Base-by-base conservation (phyloP, 2,888 invertebrate species). In the Mayetiola destructor region DNA sequence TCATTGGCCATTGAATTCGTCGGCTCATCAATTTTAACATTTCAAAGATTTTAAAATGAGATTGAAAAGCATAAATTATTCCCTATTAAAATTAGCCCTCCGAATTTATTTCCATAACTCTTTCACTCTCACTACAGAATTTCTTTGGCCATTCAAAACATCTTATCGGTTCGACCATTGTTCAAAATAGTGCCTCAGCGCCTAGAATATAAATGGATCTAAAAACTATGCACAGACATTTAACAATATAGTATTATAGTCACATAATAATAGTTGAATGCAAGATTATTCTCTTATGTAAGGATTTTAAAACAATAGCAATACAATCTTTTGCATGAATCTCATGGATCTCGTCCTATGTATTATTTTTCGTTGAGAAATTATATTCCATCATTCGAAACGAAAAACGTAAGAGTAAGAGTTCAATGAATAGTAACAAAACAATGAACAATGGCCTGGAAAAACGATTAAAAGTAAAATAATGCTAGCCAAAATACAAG, bases 261-360 rank as follows among this genome's bases (percentile, higher is more conserved):
- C n/a, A 16, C 3, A n/a, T 37, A 3, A 4, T n/a, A 48, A 48
- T 48, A 27, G 48, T 27, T 27, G 39, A 20, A 48, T 48, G 27
- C 27, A 27, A 48, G 27, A 48, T 48, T 27, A 48, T 27, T n/a
- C n/a, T n/a, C n/a, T n/a, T 48, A 48, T 27, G n/a, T 16, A 12
- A 48, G 48, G 48, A 48, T 48, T 48, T 48, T n/a, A n/a, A 14
- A 27, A 48, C 48, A 48, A 48, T 27, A 27, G 48, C 48, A 48
- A 48, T 48, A 42, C 14, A 32, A 8, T 32, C 32, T 32, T 32
- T 32, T 32, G 32, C 32, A 9, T 12, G 32, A 8, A 20, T 40
- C 21, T 5, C 23, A n/a, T n/a, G n/a, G n/a, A n/a, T 21, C 16
- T 5, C n/a, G 16, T 4, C 18, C 18, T 40, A 48, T 48, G 48